These are phyloP conservation scores for Vombatus ursinus DNA, from an alignment of 2,113 vertebrate genomes.

Conservation along the genomic window DNA sequence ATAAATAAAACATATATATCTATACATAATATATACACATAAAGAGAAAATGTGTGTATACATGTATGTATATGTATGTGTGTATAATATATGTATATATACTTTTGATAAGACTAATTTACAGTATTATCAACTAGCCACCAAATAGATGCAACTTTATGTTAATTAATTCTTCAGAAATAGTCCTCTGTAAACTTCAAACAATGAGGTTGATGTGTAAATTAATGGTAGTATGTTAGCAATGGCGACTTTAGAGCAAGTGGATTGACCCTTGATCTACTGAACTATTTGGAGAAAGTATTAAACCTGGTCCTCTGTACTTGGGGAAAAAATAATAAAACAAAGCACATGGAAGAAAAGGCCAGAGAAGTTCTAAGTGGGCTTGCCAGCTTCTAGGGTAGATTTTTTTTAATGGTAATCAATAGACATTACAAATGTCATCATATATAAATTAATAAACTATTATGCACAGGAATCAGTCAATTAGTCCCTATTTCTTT, in stretches of 20 bases:
- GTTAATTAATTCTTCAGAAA: neutral
- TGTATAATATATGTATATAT: too few relatives aligned
- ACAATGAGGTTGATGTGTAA: neutral
- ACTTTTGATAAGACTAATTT: neutral
- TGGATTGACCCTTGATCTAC: neutral
- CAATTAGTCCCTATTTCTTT: neutral
- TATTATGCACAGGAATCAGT: neutral
- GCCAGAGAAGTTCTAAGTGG: neutral
- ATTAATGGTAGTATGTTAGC: neutral
- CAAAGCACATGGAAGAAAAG: neutral
- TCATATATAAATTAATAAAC: neutral
- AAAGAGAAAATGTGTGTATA: too few relatives aligned
- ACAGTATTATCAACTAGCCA: neutral
- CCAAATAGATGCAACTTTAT: neutral
- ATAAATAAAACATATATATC: too few relatives aligned
- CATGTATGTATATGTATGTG: too few relatives aligned
- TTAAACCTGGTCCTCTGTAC: neutral
- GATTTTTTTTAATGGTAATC: neutral
- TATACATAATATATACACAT: too few relatives aligned
- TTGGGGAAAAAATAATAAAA: neutral
- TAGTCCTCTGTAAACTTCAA: neutral
- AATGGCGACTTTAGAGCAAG: neutral
- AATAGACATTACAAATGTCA: neutral
- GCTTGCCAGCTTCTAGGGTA: neutral
- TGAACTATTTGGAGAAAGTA: neutral